Evolutionary conservation across 2,113 vertebrate species (phyloP).

Genomic region (Loxodonta africana): DNA sequence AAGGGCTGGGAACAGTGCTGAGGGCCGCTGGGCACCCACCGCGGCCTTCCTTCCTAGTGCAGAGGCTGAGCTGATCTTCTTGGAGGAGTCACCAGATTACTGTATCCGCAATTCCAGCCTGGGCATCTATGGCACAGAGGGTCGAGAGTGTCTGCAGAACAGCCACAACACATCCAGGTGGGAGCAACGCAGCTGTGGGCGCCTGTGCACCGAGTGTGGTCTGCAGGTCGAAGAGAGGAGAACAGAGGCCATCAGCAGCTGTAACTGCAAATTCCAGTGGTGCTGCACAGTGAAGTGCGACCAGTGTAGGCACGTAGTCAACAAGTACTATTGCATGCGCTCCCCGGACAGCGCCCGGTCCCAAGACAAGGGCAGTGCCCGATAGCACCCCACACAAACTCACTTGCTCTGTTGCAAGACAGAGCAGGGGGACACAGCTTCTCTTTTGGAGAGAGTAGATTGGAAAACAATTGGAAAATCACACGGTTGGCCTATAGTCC

Average conservation of each 20-base stretch:
- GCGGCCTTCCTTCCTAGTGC: slow-evolving; percentile 91
- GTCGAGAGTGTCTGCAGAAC: slow-evolving; percentile 94
- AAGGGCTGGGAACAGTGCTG: slow-evolving; percentile 94
- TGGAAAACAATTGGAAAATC: slow-evolving; percentile 22
- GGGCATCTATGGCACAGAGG: slow-evolving; percentile 94
- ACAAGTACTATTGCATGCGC: slow-evolving; percentile 93
- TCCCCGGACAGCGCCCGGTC: background rate
- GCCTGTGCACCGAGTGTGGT: slow-evolving; percentile 95
- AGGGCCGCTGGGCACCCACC: slow-evolving; percentile 90
- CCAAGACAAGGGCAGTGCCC: background rate
- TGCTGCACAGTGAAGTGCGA: slow-evolving; percentile 97
- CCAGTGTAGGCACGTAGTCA: slow-evolving; percentile 92
- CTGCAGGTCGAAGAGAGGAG: slow-evolving; percentile 92
- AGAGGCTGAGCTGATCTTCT: slow-evolving; percentile 92
- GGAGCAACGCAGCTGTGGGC: slow-evolving; percentile 93
- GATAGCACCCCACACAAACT: background rate
- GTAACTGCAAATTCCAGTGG: slow-evolving; percentile 98
- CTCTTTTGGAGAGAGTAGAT: background rate
- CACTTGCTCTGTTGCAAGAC: background rate
- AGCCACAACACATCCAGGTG: slow-evolving; percentile 90
- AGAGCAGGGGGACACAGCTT: background rate
- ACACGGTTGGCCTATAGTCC: background rate
- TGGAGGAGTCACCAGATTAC: slow-evolving; percentile 98
- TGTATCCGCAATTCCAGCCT: slow-evolving; percentile 94
- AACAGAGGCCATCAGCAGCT: slow-evolving; percentile 92